Percentiles rank a stretch among this genome's conserved stretches.
Evolutionary conservation across 2,113 vertebrate genomes (phyloP).

Genomic region (Girardinichthys multiradiatus): DNA sequence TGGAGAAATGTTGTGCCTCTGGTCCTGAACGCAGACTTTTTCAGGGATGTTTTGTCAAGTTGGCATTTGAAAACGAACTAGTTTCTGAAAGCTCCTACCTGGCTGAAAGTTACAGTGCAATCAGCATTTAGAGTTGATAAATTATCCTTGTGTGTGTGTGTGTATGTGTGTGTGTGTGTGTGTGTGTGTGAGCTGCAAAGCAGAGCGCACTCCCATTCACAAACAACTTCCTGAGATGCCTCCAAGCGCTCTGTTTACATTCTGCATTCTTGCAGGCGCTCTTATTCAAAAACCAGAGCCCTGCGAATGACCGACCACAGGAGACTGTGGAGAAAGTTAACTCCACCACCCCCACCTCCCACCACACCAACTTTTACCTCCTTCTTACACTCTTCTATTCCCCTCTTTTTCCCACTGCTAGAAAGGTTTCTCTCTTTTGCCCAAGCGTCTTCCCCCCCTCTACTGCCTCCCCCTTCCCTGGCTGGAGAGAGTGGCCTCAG

Average conservation of each 20-base stretch:
- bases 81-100: constrained; percentile 52
- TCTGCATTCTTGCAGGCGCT: constrained; percentile 80
- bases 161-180: constrained; percentile 8
- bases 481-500: constrained; percentile 92
- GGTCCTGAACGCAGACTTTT: constrained; percentile 58
- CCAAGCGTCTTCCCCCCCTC: constrained; percentile 4
- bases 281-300: constrained; percentile 85
- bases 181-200: constrained; percentile 17
- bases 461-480: constrained; percentile 36
- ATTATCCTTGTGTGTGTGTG: neutral
- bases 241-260: constrained; percentile 81
- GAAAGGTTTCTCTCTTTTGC: constrained; percentile 68
- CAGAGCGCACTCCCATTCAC: constrained; percentile 74
- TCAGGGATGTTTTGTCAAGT: constrained; percentile 56
- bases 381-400: constrained; percentile 30
- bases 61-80: constrained; percentile 42
- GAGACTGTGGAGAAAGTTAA: constrained; percentile 72
- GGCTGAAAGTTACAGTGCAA: constrained; percentile 22
- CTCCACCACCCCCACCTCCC: constrained; percentile 34
- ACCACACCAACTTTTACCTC: constrained; percentile 17
- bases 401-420: constrained; percentile 53
- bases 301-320: constrained; percentile 77
- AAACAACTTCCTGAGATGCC: constrained; percentile 78
- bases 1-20: constrained; percentile 62
- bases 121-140: constrained; percentile 17